Conservation (phyloP, 2,797 vertebrate species). For the Enteromius afrohamiltoni region DNA sequence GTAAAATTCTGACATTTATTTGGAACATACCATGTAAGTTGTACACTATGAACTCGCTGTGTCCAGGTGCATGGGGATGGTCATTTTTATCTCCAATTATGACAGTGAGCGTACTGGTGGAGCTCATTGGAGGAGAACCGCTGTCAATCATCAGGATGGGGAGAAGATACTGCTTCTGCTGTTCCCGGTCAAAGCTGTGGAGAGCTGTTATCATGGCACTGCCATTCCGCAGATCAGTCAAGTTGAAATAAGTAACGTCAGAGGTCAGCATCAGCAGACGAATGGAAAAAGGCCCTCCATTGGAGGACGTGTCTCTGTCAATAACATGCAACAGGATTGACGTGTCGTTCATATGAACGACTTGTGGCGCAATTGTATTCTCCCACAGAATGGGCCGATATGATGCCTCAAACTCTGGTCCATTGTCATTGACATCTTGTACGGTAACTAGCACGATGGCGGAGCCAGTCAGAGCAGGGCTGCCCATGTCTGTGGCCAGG, state of each 20-base stretch:
- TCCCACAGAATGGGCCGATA: slow-evolving; percentile 90
- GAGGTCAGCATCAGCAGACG: slow-evolving; percentile 75
- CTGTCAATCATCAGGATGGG: slow-evolving; percentile 87
- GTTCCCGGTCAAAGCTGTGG: slow-evolving; percentile 84
- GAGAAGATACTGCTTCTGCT: slow-evolving; percentile 82
- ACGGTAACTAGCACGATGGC: slow-evolving; percentile 82
- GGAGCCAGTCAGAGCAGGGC: slow-evolving; percentile 81
- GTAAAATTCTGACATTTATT: slow-evolving; percentile 1
- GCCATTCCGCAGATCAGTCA: slow-evolving; percentile 85
- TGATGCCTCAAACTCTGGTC: slow-evolving; percentile 83
- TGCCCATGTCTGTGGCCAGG: slow-evolving; percentile 82
- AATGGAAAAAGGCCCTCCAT: slow-evolving; percentile 84
- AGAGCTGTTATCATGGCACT: slow-evolving; percentile 82
- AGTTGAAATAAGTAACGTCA: slow-evolving; percentile 76
- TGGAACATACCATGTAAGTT: slow-evolving; percentile 80
- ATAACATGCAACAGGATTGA: slow-evolving; percentile 80
- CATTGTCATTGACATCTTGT: slow-evolving; percentile 89
- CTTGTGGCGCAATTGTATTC: slow-evolving; percentile 81
- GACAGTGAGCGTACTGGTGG: slow-evolving; percentile 84
- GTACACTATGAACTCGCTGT: slow-evolving; percentile 85
- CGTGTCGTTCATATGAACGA: slow-evolving; percentile 82
- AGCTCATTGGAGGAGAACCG: slow-evolving; percentile 84
- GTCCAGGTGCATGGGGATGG: slow-evolving; percentile 84
- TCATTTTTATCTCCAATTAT: slow-evolving; percentile 88
- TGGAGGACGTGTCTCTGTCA: slow-evolving; percentile 81